Evolutionary conservation across 2,797 vertebrate genomes (phyloP).

Genomic region (Enteromius viviparus): DNA sequence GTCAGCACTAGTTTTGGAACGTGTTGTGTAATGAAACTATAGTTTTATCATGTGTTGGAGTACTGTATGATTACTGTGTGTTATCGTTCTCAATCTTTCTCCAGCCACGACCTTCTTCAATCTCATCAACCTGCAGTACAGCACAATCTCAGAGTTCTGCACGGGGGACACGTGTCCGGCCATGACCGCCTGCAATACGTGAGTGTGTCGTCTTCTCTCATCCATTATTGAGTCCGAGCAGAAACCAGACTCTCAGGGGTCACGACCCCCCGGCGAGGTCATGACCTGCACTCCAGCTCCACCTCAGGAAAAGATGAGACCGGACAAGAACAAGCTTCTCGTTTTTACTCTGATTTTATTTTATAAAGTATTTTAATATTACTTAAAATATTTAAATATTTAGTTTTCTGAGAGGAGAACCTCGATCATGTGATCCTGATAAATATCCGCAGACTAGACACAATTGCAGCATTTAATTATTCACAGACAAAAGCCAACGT

Average conservation of each 20-base stretch:
- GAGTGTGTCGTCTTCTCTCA: constrained; percentile 72
- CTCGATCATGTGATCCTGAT: too few species aligned
- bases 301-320: neutral
- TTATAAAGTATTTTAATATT: too few species aligned
- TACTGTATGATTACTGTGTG: neutral
- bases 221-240: constrained; percentile 49
- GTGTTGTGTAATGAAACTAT: too few species aligned
- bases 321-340: neutral
- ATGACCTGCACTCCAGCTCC: neutral
- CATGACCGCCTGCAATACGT: constrained; percentile 98
- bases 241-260: constrained; percentile 43
- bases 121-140: constrained; percentile 99
- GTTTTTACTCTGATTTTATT: neutral
- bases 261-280: neutral
- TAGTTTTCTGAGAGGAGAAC: too few species aligned
- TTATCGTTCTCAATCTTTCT: neutral
- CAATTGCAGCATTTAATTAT: too few species aligned
- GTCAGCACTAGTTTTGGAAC: too few species aligned
- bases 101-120: constrained; percentile 99
- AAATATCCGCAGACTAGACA: too few species aligned
- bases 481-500: too few species aligned
- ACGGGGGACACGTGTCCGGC: constrained; percentile 96
- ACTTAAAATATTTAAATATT: too few species aligned
- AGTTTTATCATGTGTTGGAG: too few species aligned
- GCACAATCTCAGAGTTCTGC: constrained; percentile 99